Percentiles rank a stretch among this genome's conserved stretches.
These are phyloP conservation scores for Amblyjoppa proteus DNA, from an alignment of 2,888 invertebrate species.

Conservation along the genomic window DNA sequence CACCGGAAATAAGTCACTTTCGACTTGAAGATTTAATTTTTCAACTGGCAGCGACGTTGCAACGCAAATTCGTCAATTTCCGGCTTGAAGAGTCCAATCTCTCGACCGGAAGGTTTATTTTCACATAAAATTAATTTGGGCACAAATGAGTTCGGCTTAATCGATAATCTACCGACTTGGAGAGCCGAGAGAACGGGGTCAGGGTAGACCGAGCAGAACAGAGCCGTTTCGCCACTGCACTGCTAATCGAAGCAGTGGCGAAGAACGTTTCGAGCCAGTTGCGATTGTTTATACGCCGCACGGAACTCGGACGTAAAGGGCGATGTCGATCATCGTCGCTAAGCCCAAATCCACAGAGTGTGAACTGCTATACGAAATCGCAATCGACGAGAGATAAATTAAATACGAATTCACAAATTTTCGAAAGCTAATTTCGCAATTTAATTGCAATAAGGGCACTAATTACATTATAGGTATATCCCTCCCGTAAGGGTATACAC, in stretches of 20 bases:
- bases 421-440: too few species aligned
- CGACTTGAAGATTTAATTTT: too few species aligned
- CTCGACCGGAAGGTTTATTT: neutral
- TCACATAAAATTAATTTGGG: too few species aligned
- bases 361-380: neutral
- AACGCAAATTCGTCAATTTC: too few species aligned
- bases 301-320: neutral
- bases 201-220: conserved; percentile 23
- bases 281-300: neutral
- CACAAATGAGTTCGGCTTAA: neutral
- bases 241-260: conserved; percentile 1
- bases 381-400: too few species aligned
- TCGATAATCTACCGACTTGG: neutral
- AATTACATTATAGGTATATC: too few species aligned
- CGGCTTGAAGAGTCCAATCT: too few species aligned
- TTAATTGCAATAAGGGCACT: too few species aligned
- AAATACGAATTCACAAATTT: too few species aligned
- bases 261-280: conserved; percentile 18
- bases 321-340: neutral
- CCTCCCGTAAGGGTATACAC: too few species aligned
- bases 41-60: too few species aligned
- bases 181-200: conserved; percentile 26
- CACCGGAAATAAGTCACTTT: too few species aligned
- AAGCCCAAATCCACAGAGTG: neutral
- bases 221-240: conserved; percentile 4